Conservation (phyloP, 2,113 vertebrate genomes). For the Meles meles region DNA sequence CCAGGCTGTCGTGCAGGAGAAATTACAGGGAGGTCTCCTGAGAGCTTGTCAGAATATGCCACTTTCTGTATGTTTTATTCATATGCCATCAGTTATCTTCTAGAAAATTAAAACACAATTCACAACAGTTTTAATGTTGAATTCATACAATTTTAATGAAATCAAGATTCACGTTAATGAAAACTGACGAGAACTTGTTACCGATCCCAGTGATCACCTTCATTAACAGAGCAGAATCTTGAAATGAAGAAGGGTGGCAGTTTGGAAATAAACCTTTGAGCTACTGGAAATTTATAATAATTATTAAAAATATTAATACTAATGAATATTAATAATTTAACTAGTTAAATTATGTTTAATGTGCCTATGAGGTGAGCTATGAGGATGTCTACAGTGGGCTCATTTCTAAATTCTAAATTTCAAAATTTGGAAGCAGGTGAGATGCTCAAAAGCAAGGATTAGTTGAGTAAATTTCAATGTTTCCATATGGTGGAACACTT, state of each 20-base stretch:
- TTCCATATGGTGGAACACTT: neutral
- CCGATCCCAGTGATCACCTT: neutral
- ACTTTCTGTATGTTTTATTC: conserved; percentile 35
- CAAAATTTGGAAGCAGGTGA: conserved; percentile 17
- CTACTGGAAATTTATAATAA: neutral
- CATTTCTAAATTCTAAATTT: conserved; percentile 30
- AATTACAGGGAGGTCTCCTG: neutral
- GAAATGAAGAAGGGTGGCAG: neutral
- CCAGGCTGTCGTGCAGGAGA: too few species aligned
- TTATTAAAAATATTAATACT: neutral
- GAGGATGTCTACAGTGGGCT: neutral
- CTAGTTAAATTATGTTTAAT: neutral
- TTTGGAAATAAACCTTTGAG: conserved; percentile 12
- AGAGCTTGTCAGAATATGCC: neutral
- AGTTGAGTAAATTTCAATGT: neutral
- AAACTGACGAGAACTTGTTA: neutral
- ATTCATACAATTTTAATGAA: conserved; percentile 58
- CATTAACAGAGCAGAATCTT: neutral
- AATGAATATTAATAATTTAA: neutral
- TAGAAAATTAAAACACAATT: conserved; percentile 22
- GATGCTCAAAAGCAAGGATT: neutral
- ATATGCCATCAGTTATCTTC: neutral
- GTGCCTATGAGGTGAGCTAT: neutral
- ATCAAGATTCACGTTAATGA: conserved; percentile 38
- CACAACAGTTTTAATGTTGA: neutral